Conservation (phyloP, 2,888 invertebrate species). For the Melieria omissa region DNA sequence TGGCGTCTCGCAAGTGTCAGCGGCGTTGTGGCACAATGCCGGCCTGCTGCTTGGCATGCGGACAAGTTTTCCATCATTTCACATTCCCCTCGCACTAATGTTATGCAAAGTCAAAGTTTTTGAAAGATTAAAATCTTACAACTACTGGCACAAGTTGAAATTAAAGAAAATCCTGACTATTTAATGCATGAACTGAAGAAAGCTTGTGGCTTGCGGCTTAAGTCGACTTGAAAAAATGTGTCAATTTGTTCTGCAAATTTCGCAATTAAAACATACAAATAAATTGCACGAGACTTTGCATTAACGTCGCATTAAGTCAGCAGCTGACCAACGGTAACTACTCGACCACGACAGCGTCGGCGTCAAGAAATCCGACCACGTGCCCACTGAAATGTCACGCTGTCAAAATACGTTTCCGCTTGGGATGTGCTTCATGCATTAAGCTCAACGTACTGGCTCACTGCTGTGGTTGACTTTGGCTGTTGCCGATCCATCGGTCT, state of each 20-base stretch:
- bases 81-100: not conserved
- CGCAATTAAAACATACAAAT: too few species aligned
- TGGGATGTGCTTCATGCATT: conserved; percentile 28
- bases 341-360: too few species aligned
- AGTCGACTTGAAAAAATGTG: not conserved
- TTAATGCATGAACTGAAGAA: not conserved
- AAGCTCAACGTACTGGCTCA: too few species aligned
- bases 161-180: conserved; percentile 12
- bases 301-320: too few species aligned
- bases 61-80: not conserved
- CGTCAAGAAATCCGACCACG: conserved; percentile 24
- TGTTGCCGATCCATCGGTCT: too few species aligned
- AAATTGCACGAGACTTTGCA: too few species aligned
- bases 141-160: conserved; percentile 44
- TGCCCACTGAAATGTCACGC: conserved; percentile 45
- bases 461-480: too few species aligned
- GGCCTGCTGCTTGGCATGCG: not conserved
- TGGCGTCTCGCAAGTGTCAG: conserved; percentile 34
- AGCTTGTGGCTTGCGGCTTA: not conserved
- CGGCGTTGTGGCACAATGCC: not conserved
- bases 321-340: too few species aligned
- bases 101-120: conserved; percentile 36
- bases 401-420: conserved; percentile 47
- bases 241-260: not conserved
- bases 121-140: conserved; percentile 50